phyloP scores from a whole-genome alignment of 2,797 vertebrate species.

The Salmo trutta region DNA sequence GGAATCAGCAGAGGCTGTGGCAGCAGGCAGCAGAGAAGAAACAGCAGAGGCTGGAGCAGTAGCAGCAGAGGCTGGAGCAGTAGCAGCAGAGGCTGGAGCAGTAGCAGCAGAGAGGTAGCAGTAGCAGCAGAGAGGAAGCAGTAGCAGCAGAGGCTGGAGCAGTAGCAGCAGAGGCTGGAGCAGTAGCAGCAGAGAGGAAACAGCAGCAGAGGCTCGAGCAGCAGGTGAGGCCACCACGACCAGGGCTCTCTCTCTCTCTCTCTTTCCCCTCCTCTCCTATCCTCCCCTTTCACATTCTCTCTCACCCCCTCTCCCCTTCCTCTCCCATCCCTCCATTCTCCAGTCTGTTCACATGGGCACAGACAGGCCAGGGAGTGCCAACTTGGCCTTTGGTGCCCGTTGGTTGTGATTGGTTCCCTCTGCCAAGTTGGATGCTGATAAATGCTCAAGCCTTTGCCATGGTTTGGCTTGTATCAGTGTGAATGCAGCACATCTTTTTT shows the following conservation, averaged over 20 bases:
- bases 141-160: too few relatives aligned
- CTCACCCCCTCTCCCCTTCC: background rate
- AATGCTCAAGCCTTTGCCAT: constrained; percentile 46
- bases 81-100: too few relatives aligned
- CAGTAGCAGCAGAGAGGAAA: too few relatives aligned
- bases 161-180: too few relatives aligned
- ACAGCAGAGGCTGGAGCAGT: constrained; percentile 62
- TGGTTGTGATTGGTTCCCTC: constrained; percentile 40
- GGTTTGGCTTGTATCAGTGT: constrained; percentile 24
- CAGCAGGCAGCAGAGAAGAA: constrained; percentile 46
- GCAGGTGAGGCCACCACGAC: too few relatives aligned
- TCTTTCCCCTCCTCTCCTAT: background rate
- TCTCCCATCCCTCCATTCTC: constrained; percentile 2
- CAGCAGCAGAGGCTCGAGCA: too few relatives aligned
- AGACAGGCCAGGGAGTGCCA: constrained; percentile 32
- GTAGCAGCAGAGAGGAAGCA: too few relatives aligned
- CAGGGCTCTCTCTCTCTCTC: too few relatives aligned
- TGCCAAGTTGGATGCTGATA: constrained; percentile 48
- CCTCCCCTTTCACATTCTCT: background rate
- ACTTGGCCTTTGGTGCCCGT: constrained; percentile 18
- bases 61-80: too few relatives aligned
- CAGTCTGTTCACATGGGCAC: constrained; percentile 24
- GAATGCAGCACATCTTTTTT: background rate
- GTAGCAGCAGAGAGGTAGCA: too few relatives aligned
- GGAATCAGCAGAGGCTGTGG: too few relatives aligned